Conservation (phyloP, 2,113 vertebrate genomes). For the Rynchops niger region DNA sequence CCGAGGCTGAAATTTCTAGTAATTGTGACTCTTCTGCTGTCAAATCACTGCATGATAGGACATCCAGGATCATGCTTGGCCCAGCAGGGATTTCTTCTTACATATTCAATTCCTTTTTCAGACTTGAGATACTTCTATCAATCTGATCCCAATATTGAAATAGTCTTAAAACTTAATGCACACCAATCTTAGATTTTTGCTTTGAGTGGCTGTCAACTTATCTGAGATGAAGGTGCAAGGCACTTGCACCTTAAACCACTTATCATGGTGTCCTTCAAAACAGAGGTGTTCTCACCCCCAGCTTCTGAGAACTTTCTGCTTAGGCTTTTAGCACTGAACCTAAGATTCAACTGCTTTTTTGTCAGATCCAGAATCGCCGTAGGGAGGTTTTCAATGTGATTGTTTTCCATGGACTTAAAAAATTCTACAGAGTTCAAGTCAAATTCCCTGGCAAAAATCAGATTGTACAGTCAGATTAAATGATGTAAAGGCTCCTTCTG, state of each 20-base stretch:
- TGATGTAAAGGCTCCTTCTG: not conserved
- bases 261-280: not conserved
- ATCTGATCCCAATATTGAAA: not conserved
- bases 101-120: not conserved
- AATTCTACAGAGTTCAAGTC: not conserved
- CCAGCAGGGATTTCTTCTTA: not conserved
- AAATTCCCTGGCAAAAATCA: not conserved
- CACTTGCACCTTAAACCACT: not conserved
- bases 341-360: not conserved
- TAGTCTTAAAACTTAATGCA: not conserved
- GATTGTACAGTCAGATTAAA: not conserved
- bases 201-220: not conserved
- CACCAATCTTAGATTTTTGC: not conserved
- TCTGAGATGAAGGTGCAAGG: not conserved
- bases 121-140: not conserved
- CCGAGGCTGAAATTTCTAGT: not conserved
- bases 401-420: not conserved
- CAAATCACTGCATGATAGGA: not conserved
- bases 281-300: not conserved
- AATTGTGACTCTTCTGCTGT: not conserved
- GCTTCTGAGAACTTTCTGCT: not conserved
- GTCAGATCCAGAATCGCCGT: not conserved
- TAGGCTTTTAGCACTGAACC: not conserved
- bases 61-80: rapidly evolving
- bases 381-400: not conserved